Evolutionary conservation across 2,888 invertebrate species (phyloP).

Genomic region (Epinotia brunnichana): DNA sequence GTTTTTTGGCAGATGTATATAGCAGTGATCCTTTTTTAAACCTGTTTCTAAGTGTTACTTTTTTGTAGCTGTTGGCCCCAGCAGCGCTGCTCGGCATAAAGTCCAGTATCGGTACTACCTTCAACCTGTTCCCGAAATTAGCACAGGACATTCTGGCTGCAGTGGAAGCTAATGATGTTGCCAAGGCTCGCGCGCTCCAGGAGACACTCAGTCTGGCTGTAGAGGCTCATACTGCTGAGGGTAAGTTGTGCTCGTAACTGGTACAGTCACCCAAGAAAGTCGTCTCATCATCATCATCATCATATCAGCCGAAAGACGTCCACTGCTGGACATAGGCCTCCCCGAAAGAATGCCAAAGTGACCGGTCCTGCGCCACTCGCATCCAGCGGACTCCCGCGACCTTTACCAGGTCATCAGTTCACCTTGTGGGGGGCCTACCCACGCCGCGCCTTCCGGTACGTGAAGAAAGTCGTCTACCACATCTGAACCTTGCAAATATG

Average conservation of each 20-base stretch:
- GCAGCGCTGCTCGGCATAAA: conserved; percentile 87
- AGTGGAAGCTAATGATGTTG: conserved; percentile 74
- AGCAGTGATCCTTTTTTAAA: neutral
- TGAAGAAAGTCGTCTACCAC: too few relatives aligned
- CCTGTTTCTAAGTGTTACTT: conserved; percentile 46
- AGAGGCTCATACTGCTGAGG: conserved; percentile 80
- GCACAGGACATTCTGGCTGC: conserved; percentile 83
- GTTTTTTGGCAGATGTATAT: neutral
- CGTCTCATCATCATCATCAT: too few relatives aligned
- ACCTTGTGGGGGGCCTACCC: too few relatives aligned
- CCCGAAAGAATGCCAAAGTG: too few relatives aligned
- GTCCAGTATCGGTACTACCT: conserved; percentile 88
- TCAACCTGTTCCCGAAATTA: conserved; percentile 86
- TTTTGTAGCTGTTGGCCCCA: conserved; percentile 84
- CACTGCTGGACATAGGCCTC: too few relatives aligned
- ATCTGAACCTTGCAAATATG: too few relatives aligned
- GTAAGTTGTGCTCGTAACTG: conserved; percentile 58
- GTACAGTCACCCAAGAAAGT: too few relatives aligned
- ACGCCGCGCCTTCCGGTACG: too few relatives aligned
- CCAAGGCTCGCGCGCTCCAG: conserved; percentile 80
- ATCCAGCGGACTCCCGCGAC: too few relatives aligned
- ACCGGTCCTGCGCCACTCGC: too few relatives aligned
- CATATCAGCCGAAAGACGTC: too few relatives aligned
- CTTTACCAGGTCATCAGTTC: too few relatives aligned
- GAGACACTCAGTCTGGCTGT: conserved; percentile 78